Percentiles rank a stretch among this genome's conserved stretches.
Evolutionary conservation across 1,140 invertebrate genomes (phyloP).

Genomic region (Zaprionus kolodkinae): DNA sequence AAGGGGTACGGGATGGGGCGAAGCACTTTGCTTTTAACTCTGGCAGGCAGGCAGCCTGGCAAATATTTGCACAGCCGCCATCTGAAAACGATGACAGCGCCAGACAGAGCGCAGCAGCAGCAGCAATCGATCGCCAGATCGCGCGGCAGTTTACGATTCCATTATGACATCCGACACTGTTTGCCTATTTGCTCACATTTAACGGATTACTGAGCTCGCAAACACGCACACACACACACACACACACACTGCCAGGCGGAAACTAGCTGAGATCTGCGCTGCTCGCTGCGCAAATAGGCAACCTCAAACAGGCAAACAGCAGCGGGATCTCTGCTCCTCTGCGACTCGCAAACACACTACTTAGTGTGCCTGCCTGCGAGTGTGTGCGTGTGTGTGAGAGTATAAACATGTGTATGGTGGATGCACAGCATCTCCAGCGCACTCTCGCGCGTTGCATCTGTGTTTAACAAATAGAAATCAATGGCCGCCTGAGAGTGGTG

Average conservation of each 20-base stretch:
- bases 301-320: conserved; percentile 14
- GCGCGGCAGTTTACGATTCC: conserved; percentile 40
- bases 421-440: conserved; percentile 17
- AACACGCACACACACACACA: conserved; percentile 6
- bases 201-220: conserved; percentile 72
- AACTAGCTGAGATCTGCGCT: conserved; percentile 1
- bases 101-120: conserved; percentile 2
- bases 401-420: conserved; percentile 13
- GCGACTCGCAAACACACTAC: conserved; percentile 1
- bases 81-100: conserved; percentile 24
- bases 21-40: conserved; percentile 16
- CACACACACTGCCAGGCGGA: not conserved
- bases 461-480: conserved; percentile 73
- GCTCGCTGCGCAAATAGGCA: conserved; percentile 10
- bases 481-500: conserved; percentile 45
- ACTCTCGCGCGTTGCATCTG: conserved; percentile 51
- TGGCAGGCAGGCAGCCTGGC: conserved; percentile 15
- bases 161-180: conserved; percentile 72
- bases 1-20: not conserved
- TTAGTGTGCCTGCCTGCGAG: not conserved
- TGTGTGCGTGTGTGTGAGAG: conserved; percentile 1
- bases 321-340: conserved; percentile 24
- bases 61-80: conserved; percentile 55
- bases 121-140: conserved; percentile 28
- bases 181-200: conserved; percentile 77